A percentile compares a stretch with the other conserved stretches of the same genome.
Conservation (phyloP, 2,888 invertebrate genomes). For the Furcula furcula region DNA sequence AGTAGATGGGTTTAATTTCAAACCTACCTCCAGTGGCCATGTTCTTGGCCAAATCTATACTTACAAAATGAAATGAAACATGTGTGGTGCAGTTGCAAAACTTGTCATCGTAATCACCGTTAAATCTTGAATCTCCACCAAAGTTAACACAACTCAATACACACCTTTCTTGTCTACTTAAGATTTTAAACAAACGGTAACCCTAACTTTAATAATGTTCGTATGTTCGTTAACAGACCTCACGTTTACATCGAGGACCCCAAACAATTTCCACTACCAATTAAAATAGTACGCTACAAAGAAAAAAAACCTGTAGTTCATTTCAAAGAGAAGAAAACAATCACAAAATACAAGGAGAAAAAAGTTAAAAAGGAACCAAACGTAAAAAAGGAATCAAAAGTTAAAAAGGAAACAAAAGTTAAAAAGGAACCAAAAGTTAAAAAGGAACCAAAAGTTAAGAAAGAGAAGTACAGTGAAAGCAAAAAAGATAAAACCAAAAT, state of each 20-base stretch:
- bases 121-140: too few relatives aligned
- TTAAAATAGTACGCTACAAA: slow-evolving; percentile 31
- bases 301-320: slow-evolving; percentile 3
- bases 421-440: neutral
- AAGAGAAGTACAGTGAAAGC: neutral
- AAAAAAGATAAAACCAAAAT: neutral
- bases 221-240: slow-evolving; percentile 34
- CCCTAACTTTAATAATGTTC: neutral
- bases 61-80: too few relatives aligned
- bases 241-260: slow-evolving; percentile 33
- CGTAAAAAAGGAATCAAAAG: neutral
- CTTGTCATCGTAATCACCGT: too few relatives aligned
- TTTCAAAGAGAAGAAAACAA: slow-evolving; percentile 4
- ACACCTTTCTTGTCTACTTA: too few relatives aligned
- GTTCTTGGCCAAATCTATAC: too few relatives aligned
- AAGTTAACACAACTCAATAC: too few relatives aligned
- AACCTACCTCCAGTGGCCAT: too few relatives aligned
- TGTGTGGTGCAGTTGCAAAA: too few relatives aligned
- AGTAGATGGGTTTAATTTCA: too few relatives aligned
- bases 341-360: neutral
- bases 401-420: neutral
- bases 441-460: neutral
- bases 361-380: neutral
- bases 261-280: slow-evolving; percentile 29
- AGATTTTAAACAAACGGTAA: too few relatives aligned